phyloP scores from a whole-genome alignment of 2,113 vertebrate species.

The Ranitomeya variabilis region DNA sequence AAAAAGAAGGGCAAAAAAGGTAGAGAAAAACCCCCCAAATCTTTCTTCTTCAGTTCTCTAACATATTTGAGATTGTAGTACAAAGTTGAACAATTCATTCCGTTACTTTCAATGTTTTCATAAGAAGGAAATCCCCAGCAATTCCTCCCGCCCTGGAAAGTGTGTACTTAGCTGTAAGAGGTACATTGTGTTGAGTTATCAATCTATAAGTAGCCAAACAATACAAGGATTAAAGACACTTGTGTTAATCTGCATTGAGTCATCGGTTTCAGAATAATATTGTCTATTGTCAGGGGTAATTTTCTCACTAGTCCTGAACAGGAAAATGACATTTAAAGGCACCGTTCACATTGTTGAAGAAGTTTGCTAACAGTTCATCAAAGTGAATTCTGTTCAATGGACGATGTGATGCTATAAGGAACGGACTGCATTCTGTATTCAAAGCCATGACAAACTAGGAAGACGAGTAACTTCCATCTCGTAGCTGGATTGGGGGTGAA shows the following conservation, averaged over 20 bases:
- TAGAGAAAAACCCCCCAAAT: neutral
- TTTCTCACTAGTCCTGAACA: neutral
- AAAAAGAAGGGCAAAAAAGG: neutral
- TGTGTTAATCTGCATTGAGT: neutral
- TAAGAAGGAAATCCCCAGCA: slow-evolving; percentile 20
- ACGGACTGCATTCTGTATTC: too few relatives aligned
- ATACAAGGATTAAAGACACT: neutral
- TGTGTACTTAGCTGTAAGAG: slow-evolving; percentile 4
- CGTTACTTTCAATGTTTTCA: neutral
- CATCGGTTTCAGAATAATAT: neutral
- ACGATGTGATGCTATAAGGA: too few relatives aligned
- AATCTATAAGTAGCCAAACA: neutral
- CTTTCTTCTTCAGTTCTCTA: neutral
- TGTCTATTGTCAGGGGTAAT: neutral
- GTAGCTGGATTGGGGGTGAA: too few relatives aligned
- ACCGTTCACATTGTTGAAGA: neutral
- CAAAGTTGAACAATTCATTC: neutral
- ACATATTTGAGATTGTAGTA: neutral
- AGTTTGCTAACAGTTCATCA: too few relatives aligned
- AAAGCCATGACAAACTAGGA: too few relatives aligned
- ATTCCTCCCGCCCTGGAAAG: neutral
- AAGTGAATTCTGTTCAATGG: too few relatives aligned
- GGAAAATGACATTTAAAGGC: neutral
- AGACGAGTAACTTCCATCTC: too few relatives aligned
- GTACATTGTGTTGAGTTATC: neutral